phyloP scores from a whole-genome alignment of 2,113 vertebrate genomes.

The Lycaon pictus region DNA sequence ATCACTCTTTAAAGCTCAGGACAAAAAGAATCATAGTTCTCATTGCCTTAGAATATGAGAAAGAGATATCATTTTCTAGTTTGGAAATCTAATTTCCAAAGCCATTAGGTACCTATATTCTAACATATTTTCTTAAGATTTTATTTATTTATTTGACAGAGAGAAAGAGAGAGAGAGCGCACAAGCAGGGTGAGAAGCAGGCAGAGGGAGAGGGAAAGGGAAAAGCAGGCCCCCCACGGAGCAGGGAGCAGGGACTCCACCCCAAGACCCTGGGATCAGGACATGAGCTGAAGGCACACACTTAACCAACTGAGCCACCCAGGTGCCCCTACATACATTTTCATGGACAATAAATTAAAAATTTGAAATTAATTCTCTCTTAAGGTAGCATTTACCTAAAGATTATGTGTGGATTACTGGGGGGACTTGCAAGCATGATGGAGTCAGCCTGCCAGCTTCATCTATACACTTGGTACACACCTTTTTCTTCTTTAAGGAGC shows the following conservation, averaged over 20 bases:
- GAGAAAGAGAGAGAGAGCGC: no score
- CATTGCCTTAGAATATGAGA: neutral
- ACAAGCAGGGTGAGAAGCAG: no score
- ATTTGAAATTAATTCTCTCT: conserved; percentile 1
- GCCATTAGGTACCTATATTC: neutral
- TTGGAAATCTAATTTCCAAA: conserved; percentile 48
- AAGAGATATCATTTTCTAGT: conserved; percentile 28
- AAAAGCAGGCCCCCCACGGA: no score
- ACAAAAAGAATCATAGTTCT: neutral
- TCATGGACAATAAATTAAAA: neutral
- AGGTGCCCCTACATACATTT: neutral
- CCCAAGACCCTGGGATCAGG: no score
- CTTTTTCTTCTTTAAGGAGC: conserved; percentile 13
- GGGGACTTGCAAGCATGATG: neutral
- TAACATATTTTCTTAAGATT: neutral
- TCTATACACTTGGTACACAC: neutral
- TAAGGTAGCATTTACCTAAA: conserved; percentile 26
- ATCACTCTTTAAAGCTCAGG: conserved; percentile 29
- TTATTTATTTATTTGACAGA: no score
- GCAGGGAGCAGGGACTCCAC: no score
- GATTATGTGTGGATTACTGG: neutral
- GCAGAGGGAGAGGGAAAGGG: no score
- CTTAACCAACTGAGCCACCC: no score
- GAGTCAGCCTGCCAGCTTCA: neutral
- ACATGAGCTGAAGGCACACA: no score